Conservation (phyloP, 2,888 invertebrate genomes). For the Scaptomyza polygonia region DNA sequence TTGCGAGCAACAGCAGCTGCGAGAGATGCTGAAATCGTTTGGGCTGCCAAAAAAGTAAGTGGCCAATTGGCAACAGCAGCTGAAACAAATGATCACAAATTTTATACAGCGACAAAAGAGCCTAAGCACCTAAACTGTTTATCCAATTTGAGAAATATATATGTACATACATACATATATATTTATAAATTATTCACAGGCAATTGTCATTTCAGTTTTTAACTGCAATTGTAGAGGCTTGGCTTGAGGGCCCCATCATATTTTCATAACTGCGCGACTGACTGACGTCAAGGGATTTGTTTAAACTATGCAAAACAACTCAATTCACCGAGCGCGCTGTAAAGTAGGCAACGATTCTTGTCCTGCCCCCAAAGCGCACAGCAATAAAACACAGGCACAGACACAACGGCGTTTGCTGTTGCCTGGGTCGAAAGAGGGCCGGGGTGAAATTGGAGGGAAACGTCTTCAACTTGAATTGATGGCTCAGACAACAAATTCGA, state of each 20-base stretch:
- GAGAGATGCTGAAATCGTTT: constrained; percentile 26
- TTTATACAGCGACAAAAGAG: constrained; percentile 53
- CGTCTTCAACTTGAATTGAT: constrained; percentile 77
- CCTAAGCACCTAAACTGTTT: constrained; percentile 55
- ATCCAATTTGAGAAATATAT: constrained; percentile 61
- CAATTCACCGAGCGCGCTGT: constrained; percentile 58
- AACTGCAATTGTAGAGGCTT: constrained; percentile 22
- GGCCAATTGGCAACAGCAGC: constrained; percentile 65
- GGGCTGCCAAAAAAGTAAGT: constrained; percentile 64
- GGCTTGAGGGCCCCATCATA: constrained; percentile 41
- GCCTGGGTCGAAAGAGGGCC: constrained; percentile 8
- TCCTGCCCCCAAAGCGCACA: constrained; percentile 74
- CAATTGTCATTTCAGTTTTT: constrained; percentile 7
- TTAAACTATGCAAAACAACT: constrained; percentile 76
- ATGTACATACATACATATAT: too few relatives aligned
- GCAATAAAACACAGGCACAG: constrained; percentile 74
- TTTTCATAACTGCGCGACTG: constrained; percentile 68
- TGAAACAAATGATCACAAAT: constrained; percentile 76
- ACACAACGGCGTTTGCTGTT: constrained; percentile 40
- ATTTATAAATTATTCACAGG: constrained; percentile 78
- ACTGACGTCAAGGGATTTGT: constrained; percentile 63
- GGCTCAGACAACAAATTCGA: constrained; percentile 79
- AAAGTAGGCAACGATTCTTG: constrained; percentile 74
- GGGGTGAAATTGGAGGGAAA: constrained; percentile 15
- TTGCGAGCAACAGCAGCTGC: background rate